Conservation (phyloP, 2,113 vertebrate species). For the Manacus vitellinus region DNA sequence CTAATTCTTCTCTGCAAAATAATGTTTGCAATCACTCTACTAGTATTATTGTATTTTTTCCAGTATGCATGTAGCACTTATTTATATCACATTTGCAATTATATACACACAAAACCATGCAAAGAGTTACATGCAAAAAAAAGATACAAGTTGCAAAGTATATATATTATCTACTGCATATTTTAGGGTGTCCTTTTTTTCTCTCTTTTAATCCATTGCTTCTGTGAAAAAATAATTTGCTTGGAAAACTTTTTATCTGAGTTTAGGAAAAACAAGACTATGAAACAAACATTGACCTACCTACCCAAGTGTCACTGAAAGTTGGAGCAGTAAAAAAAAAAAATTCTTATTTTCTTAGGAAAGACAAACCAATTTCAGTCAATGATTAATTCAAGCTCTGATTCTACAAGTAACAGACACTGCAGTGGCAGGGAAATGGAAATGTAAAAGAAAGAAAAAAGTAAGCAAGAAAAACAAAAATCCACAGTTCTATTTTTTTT, state of each 20-base stretch:
- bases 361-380: neutral
- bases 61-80: neutral
- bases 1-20: neutral
- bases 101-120: neutral
- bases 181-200: neutral
- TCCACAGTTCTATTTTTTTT: neutral
- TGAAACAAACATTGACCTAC: neutral
- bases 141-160: neutral
- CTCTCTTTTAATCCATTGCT: neutral
- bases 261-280: neutral
- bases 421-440: neutral
- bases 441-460: neutral
- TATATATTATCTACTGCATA: neutral
- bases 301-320: neutral
- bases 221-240: neutral
- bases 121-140: neutral
- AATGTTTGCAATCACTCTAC: neutral
- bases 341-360: neutral
- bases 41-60: neutral
- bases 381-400: neutral
- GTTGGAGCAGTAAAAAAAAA: neutral
- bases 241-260: neutral
- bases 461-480: neutral
- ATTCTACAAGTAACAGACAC: neutral
- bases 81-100: neutral